Base-by-base conservation (phyloP, 2,888 invertebrate species). In the Protonemura montana region DNA sequence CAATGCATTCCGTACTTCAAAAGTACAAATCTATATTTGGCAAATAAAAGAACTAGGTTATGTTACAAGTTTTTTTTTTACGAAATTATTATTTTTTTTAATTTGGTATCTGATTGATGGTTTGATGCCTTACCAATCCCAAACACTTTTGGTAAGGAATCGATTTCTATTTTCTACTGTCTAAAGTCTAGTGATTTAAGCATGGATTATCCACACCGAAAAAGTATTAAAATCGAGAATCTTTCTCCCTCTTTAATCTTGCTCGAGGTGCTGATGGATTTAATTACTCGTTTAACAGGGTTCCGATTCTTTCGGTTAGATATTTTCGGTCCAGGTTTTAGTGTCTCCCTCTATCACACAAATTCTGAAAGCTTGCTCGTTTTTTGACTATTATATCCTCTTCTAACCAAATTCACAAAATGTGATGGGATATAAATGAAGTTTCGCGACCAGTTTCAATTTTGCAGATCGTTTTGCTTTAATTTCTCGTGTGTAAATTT, bases 391-490 rank as follows among this genome's bases (percentile, higher is more conserved):
- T n/a, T n/a, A 78, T 78, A 78, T 27, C 28, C 78, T 28, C 78
- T 28, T 78, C 28, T 10, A n/a, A 27, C 78, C 10, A 78, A 78
- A 78, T 78, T 78, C 78, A 78, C 26, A 28, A 28, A 78, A 28
- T 26, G 26, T 78, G 78, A 78, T 78, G 78, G 78, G 28, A 41
- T 42, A 25, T 82, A 82, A 82, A 82, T 82, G 30, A 82, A 82
- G 41, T 82, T 82, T 82, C 82, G 82, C 82, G 82, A 82, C 82
- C 82, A 30, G 28, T 81, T 81, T 81, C 81, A 81, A 81, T 81
- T 81, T 81, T 28, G 81, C 81, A n/a, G 30, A 81, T 81, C 81
- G 81, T 28, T 81, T 29, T 81, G 81, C 81, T 41, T 82, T 35
- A 35, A 78, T 26, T 78, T n/a, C 35, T 7, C 29, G 35, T 35